Conservation (phyloP, 2,888 invertebrate genomes). For the Trichopria drosophilae region DNA sequence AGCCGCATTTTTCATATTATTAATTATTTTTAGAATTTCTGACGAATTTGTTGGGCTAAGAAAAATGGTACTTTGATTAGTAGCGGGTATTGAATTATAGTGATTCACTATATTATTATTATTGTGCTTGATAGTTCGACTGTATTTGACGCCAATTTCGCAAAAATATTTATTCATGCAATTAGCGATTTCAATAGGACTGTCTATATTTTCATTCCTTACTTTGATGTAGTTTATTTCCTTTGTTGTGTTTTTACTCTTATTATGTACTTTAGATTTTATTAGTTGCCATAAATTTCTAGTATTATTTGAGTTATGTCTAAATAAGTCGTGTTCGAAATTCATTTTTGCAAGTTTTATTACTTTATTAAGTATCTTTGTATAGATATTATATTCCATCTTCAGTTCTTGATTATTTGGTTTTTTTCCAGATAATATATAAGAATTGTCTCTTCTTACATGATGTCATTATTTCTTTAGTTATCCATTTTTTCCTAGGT, state of each 20-base stretch:
- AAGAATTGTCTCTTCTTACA: constrained; percentile 1
- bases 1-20: constrained; percentile 1
- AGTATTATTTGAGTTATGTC: background rate
- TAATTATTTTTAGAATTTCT: background rate
- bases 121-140: no score
- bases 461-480: constrained; percentile 4
- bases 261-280: no score
- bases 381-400: constrained; percentile 4
- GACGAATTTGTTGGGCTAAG: background rate
- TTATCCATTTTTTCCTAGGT: constrained; percentile 10
- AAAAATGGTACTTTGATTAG: background rate
- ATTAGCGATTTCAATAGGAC: no score
- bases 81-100: background rate
- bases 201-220: no score
- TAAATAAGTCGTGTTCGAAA: background rate
- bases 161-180: no score
- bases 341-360: background rate
- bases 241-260: no score
- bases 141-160: no score
- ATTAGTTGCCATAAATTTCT: constrained; percentile 11
- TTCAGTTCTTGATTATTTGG: constrained; percentile 1
- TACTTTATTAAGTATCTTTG: background rate
- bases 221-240: no score
- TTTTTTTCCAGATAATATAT: constrained; percentile 6
- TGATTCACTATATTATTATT: background rate